Evolutionary conservation across 1,140 invertebrate genomes (phyloP).

Genomic region (Asobara japonica): DNA sequence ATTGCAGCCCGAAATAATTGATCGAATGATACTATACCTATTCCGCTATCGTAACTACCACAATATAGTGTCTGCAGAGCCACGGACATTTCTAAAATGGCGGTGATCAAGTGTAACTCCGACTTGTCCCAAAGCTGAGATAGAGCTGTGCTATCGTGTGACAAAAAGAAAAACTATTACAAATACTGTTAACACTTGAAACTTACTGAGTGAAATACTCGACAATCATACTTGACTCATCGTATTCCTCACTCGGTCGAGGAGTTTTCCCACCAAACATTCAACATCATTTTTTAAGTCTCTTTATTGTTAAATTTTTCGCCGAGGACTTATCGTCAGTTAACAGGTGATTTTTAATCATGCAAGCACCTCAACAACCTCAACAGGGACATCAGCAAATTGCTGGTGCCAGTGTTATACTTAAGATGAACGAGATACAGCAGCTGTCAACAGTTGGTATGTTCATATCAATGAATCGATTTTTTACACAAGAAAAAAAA

Average conservation of each 20-base stretch:
- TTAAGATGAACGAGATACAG: slow-evolving; percentile 80
- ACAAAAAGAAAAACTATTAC: no score
- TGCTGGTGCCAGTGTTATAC: slow-evolving; percentile 70
- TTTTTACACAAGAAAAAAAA: no score
- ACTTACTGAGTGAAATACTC: background rate
- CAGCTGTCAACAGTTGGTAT: slow-evolving; percentile 76
- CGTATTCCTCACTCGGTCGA: background rate
- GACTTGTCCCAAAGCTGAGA: background rate
- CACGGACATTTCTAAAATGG: background rate
- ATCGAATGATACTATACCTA: background rate
- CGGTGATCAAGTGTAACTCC: background rate
- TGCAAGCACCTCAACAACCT: slow-evolving; percentile 59
- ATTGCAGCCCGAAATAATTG: background rate
- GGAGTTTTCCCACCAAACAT: background rate
- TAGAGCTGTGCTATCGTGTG: background rate
- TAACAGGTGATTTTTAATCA: slow-evolving; percentile 30
- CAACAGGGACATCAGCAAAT: slow-evolving; percentile 57
- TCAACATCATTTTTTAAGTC: background rate
- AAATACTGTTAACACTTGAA: background rate
- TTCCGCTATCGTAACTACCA: background rate
- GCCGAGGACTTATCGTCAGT: background rate
- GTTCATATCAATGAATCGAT: slow-evolving; percentile 49
- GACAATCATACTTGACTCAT: background rate
- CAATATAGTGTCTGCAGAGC: background rate
- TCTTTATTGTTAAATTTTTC: background rate